phyloP scores from a whole-genome alignment of 2,113 vertebrate species.

The Coturnix japonica region DNA sequence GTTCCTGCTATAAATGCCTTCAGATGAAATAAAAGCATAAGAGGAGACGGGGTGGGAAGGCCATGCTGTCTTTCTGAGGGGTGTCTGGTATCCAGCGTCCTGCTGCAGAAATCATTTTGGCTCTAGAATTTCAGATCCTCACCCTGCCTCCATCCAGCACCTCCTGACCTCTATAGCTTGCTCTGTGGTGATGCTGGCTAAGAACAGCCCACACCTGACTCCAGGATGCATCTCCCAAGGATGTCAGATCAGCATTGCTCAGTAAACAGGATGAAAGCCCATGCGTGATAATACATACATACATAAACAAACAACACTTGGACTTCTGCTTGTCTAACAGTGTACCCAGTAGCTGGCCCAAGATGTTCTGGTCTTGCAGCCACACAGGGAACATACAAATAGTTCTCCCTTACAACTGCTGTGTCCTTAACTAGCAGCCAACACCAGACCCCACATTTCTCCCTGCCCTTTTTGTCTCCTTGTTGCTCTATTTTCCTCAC shows the following conservation, averaged over 20 bases:
- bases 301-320: accelerated
- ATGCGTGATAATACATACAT: accelerated
- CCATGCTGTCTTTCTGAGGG: accelerated
- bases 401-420: background rate
- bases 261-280: background rate
- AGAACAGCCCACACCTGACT: accelerated
- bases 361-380: background rate
- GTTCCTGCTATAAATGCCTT: background rate
- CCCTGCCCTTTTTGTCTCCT: background rate
- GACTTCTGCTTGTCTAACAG: background rate
- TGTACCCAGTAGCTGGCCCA: background rate
- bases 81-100: background rate
- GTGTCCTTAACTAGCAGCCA: background rate
- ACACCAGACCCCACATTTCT: too few species aligned
- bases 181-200: accelerated
- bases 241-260: accelerated
- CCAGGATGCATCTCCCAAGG: accelerated
- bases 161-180: background rate
- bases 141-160: background rate
- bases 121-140: background rate
- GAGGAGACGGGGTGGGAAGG: background rate
- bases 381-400: accelerated
- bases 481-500: background rate
- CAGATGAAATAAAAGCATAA: background rate
- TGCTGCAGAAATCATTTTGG: accelerated